These are phyloP conservation scores for Bombyx mandarina DNA, from an alignment of 1,140 invertebrate genomes.

Conservation along the genomic window DNA sequence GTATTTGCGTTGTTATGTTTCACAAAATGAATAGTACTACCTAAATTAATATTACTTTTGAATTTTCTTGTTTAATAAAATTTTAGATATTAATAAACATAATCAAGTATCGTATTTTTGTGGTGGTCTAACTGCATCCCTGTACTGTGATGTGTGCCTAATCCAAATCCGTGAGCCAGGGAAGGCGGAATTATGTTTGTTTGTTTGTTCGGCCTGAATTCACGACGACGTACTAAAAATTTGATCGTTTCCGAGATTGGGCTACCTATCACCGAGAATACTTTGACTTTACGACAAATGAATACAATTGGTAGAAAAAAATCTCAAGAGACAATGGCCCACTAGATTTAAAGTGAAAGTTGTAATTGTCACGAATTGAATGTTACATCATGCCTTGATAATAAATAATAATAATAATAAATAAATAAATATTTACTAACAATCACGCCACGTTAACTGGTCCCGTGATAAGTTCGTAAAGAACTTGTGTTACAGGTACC, in stretches of 20 bases:
- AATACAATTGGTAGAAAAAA: neutral
- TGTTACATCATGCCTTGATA: too few relatives aligned
- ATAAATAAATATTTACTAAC: too few relatives aligned
- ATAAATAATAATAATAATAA: too few relatives aligned
- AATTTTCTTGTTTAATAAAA: neutral
- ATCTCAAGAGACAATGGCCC: too few relatives aligned
- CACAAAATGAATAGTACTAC: neutral
- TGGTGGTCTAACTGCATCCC: neutral
- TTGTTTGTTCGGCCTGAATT: conserved; percentile 4
- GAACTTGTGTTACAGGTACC: too few relatives aligned
- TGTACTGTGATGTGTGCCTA: neutral
- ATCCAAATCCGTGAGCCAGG: conserved; percentile 1
- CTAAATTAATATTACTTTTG: neutral
- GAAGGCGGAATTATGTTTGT: conserved; percentile 1
- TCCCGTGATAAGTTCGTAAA: too few relatives aligned
- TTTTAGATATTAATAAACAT: neutral
- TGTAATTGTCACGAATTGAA: too few relatives aligned
- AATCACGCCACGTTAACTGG: too few relatives aligned
- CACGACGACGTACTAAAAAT: conserved; percentile 3
- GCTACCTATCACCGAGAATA: neutral
- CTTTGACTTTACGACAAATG: neutral
- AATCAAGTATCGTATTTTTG: neutral
- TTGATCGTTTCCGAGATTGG: conserved; percentile 3
- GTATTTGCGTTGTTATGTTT: neutral
- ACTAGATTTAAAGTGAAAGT: too few relatives aligned